Percentiles rank a stretch among this genome's conserved stretches.
These are phyloP conservation scores for Calyptommatus sinebrachiatus DNA, from an alignment of 2,113 vertebrate species.

Conservation along the genomic window DNA sequence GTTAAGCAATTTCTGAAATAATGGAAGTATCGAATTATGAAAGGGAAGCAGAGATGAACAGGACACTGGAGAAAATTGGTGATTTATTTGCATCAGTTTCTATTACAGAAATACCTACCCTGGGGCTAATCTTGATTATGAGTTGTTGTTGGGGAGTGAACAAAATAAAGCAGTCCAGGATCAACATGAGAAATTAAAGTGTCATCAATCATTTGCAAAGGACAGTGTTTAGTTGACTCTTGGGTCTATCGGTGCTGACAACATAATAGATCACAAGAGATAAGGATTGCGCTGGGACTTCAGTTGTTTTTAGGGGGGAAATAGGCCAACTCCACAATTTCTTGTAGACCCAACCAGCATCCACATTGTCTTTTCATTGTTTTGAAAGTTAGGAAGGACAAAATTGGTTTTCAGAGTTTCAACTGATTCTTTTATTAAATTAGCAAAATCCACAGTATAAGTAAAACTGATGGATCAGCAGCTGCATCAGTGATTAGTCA, in stretches of 20 bases:
- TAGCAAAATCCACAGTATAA: too few species aligned
- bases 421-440: too few species aligned
- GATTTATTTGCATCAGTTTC: slow-evolving; percentile 19
- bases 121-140: slow-evolving; percentile 21
- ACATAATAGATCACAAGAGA: background rate
- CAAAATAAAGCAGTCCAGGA: slow-evolving; percentile 4
- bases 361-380: too few species aligned
- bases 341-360: too few species aligned
- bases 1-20: background rate
- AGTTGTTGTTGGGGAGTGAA: slow-evolving; percentile 3
- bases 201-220: slow-evolving; percentile 18
- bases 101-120: slow-evolving; percentile 19
- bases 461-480: too few species aligned
- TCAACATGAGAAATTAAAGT: slow-evolving; percentile 28
- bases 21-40: background rate
- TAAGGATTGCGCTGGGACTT: background rate
- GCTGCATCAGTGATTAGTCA: too few species aligned
- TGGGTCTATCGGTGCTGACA: slow-evolving; percentile 13
- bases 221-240: background rate
- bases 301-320: background rate
- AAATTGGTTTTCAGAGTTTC: too few species aligned
- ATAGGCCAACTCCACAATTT: too few species aligned
- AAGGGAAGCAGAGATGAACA: slow-evolving; percentile 5
- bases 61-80: slow-evolving; percentile 4
- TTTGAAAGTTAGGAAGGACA: too few species aligned